Base-by-base conservation (phyloP, 2,888 invertebrate species). In the Tupiocoris notatus region DNA sequence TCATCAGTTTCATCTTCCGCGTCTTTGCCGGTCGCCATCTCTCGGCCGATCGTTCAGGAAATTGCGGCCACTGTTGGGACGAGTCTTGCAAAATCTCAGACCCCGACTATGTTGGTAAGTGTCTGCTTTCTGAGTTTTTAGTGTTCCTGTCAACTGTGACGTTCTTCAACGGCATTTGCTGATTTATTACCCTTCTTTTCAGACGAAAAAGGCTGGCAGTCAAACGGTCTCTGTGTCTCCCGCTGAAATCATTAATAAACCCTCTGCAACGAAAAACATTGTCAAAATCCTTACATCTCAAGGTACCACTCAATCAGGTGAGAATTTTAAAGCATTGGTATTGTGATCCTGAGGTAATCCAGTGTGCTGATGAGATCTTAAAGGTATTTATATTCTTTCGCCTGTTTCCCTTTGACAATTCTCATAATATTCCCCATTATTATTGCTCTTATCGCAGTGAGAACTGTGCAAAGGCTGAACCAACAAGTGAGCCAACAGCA, bases 271-370 rank as follows among this genome's bases (percentile, higher is more conserved):
- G 18, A 80, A 80, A 54, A 79, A 80, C 6, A 77, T 80, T 56
- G 80, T 80, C 22, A 80, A 80, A 63, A 79, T 80, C 21, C 78
- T 80, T 9, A 79, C 80, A 1, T 77, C 80, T 39, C 73, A 73
- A 20, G 63, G 77, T 39, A n/a, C 76, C 0, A 58, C 77, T 62
- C 75, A 57, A 63, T 25, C 62, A 39, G 73, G 73, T 64, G 65
- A 39, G 23, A 24, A 64, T 64, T 21, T 16, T 16, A n/a, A n/a
- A n/a, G n/a, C n/a, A n/a, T n/a, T n/a, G n/a, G n/a, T n/a, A n/a
- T n/a, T n/a, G n/a, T n/a, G n/a, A n/a, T n/a, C n/a, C n/a, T n/a
- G n/a, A n/a, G n/a, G n/a, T n/a, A n/a, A n/a, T n/a, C n/a, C n/a
- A n/a, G n/a, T n/a, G n/a, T n/a, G n/a, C n/a, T n/a, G n/a, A n/a